Evolutionary conservation across 1,140 invertebrate genomes (phyloP), one percentile per base, ranked within the genome.

Genomic region (Antheraea pernyi): DNA sequence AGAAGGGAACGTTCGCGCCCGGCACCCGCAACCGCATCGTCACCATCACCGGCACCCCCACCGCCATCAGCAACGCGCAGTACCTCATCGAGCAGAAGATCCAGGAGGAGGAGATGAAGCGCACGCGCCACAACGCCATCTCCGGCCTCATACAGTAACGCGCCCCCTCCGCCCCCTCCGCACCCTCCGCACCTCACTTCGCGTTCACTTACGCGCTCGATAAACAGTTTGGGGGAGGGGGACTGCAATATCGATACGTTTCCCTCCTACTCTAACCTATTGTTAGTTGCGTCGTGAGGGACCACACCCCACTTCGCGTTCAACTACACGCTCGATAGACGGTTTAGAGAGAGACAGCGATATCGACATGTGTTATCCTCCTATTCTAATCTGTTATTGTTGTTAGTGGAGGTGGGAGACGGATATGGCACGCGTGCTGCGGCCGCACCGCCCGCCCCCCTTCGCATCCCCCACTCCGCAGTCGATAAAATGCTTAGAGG

Each of bases 21-120:
- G 98, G 98, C 89, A 99, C 98, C 72, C 97, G 98, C 89, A 99
- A 99, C 94, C 96, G 98, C 84, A 98, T 99, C 92, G 98, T 99
- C 73, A 98, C 98, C 91, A 98, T 99, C 92, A 96, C 96, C 84
- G 98, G 98, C 92, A 95, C 95, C 82, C 95, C 96, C 77, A 96
- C 95, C 93, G 96, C 97, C 91, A 98, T 99, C 90, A 94, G 94
- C 88, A 97, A 95, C 91, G 98, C 98, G 91, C 96, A 98, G 85
- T 98, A 96, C 94, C 95, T 99, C 89, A 99, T 99, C 92, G 97
- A 99, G 93, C 97, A 98, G 93, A 96, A 97, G 93, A 98, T 99
- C 92, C 96, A 95, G 90, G 97, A 99, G 93, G 98, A 99, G 94
- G 98, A 99, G 94, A 94, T 96, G 75, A 99, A 99, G 94, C 95